Base-by-base conservation (phyloP, 2,797 vertebrate genomes). In the Pseudopleuronectes americanus region DNA sequence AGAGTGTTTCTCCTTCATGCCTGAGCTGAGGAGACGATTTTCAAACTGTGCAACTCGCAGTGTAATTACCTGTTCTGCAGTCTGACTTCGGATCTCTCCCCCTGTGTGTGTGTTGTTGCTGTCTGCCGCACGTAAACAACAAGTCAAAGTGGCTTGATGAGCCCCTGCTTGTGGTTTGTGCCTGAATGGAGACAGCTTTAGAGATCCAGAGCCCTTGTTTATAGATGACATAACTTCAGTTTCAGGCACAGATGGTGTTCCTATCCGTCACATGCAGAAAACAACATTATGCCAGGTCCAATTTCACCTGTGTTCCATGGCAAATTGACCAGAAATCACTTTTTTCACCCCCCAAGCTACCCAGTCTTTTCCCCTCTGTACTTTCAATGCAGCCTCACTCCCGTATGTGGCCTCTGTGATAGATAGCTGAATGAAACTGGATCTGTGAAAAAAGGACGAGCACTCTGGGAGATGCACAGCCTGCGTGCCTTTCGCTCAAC, bases 401-500 rank as follows among this genome's bases (percentile, higher is more conserved):
- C 62, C n/a, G 5, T 5, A 71, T 71, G 68, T 68, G 79, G 85
- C 85, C 76, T 71, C 79, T 74, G 70, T 91, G 86, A 91, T 88
- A 73, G 89, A 89, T 88, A 60, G 84, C 80, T 81, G 71, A 86
- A 79, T 84, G 90, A 91, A 91, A 93, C 84, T 70, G 61, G 90
- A 92, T 90, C 83, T 82, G 81, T 83, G 77, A 74, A 66, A 71
- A 76, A 83, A 90, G 82, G 84, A 85, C 83, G 86, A 64, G 81
- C 81, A 66, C 84, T 76, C 45, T 66, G 87, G 81, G 88, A 87
- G 85, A 78, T 87, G 81, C 81, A 75, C 90, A 88, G 85, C 79
- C 79, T 70, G 86, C 84, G 77, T 89, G 83, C 86, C 90, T 89
- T 87, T 90, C 43, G 71, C 85, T 92, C 89, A 91, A 84, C 85